phyloP scores from a whole-genome alignment of 2,113 vertebrate species.

The Bambusicola thoracicus region DNA sequence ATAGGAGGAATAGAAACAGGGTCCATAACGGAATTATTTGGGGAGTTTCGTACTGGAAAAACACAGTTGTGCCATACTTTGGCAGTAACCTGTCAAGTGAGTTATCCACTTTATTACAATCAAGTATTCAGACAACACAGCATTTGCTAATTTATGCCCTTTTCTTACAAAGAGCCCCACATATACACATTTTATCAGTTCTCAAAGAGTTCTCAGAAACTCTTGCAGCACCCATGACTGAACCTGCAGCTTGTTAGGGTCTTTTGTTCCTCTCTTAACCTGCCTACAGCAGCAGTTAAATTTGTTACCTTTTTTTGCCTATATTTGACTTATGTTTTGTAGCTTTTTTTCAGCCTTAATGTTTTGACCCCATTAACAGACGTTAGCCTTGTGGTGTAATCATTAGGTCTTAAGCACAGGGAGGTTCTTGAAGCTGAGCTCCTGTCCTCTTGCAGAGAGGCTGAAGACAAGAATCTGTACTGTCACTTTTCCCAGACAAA shows the following conservation, averaged over 20 bases:
- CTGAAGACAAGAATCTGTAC: background rate
- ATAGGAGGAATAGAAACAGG: conserved; percentile 96
- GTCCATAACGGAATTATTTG: conserved; percentile 98
- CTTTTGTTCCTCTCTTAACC: background rate
- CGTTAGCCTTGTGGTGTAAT: fast-evolving
- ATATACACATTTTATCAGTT: background rate
- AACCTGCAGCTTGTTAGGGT: background rate
- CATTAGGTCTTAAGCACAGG: background rate
- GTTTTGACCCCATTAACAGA: background rate
- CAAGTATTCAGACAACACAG: too few relatives aligned
- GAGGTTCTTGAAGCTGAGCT: background rate
- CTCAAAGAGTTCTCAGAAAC: background rate
- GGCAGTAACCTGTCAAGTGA: conserved; percentile 96
- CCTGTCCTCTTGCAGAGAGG: fast-evolving
- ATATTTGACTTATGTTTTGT: background rate
- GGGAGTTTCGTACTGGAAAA: conserved; percentile 97
- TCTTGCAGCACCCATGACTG: background rate
- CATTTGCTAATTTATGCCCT: background rate
- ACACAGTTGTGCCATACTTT: conserved; percentile 96
- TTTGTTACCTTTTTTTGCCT: background rate
- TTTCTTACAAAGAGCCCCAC: background rate
- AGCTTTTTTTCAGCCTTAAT: background rate
- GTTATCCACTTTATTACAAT: background rate
- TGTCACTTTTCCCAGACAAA: background rate
- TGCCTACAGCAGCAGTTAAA: background rate